Base-by-base conservation (phyloP, 2,113 vertebrate species). In the Otocyon megalotis region DNA sequence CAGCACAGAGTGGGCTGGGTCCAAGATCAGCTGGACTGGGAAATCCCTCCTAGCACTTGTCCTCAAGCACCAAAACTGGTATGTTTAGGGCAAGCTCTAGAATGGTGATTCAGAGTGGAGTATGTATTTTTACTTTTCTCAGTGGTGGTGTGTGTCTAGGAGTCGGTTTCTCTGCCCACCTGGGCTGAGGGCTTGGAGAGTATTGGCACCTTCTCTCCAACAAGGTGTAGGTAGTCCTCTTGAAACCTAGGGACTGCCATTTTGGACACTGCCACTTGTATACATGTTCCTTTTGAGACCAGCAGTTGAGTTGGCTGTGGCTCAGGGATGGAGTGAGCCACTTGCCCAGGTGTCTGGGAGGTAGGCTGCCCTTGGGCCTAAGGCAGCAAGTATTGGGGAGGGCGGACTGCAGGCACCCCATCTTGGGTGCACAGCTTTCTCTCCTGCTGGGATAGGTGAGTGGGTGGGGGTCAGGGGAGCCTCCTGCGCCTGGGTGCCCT, bases 341-440 rank as follows among this genome's bases (percentile, higher is more conserved):
- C n/a, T 84, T n/a, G 63, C 24, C 35, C 16, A n/a, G 67, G 76
- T 14, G n/a, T 53, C 48, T 88, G 1, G 35, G 71, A 24, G 28
- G 10, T 14, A 24, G 32, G 22, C 17, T 69, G n/a, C 5, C 14
- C n/a, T 50, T 5, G 6, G 65, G n/a, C 37, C 1, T 32, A 60
- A 72, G 69, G 50, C 37, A 69, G 20, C 53, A 32, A 10, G 13
- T 28, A 8, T 62, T 43, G 43, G 43, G 10, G 4, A 28, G 53
- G 15, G 4, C n/a, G 53, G 4, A 16, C 63, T 9, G 0, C 54
- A 8, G 6, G 30, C 20, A 3, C n/a, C 37, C 24, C 32, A 1
- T 77, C 37, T 12, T 3, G 1, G 30, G 53, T 87, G 56, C 50
- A 2, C 3, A 6, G 53, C 48, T 50, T 24, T 67, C 50, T 54